Evolutionary conservation across 2,113 vertebrate species (phyloP).

Genomic region (Neodon shergylaensis): DNA sequence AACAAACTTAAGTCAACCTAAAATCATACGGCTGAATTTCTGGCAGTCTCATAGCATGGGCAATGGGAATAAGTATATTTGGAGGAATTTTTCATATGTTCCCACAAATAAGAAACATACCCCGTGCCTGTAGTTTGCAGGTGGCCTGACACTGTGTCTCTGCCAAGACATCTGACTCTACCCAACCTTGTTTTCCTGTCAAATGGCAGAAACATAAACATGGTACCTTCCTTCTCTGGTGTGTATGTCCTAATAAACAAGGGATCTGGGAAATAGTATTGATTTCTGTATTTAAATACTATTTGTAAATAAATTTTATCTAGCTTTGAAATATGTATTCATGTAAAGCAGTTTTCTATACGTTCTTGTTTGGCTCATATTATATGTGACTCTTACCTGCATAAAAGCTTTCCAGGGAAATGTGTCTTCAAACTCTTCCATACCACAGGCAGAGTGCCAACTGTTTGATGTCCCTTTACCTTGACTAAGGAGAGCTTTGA

Average conservation of each 20-base stretch:
- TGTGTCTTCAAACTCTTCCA: background rate
- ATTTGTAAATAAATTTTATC: slow-evolving; percentile 73
- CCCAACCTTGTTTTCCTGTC: slow-evolving; percentile 8
- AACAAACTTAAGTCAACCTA: background rate
- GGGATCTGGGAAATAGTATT: slow-evolving; percentile 60
- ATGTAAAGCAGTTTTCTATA: slow-evolving; percentile 3
- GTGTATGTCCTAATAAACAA: slow-evolving; percentile 2
- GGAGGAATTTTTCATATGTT: background rate
- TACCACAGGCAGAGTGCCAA: background rate
- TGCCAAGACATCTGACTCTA: background rate
- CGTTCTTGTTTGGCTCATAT: background rate
- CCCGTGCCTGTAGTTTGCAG: slow-evolving; percentile 24
- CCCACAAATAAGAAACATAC: background rate
- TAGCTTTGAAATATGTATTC: slow-evolving; percentile 56
- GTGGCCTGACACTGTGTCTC: background rate
- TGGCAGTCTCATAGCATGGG: background rate
- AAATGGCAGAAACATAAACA: background rate
- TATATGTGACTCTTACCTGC: background rate
- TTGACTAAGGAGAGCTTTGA: background rate
- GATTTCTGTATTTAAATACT: slow-evolving; percentile 62
- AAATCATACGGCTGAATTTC: background rate
- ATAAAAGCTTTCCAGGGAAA: background rate
- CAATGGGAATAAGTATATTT: background rate
- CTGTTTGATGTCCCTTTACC: background rate
- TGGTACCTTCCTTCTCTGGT: background rate